A percentile compares a stretch with the other conserved stretches of the same genome.
These are phyloP conservation scores for Malthinus seriepunctatus DNA, from an alignment of 2,888 invertebrate species.

Conservation along the genomic window DNA sequence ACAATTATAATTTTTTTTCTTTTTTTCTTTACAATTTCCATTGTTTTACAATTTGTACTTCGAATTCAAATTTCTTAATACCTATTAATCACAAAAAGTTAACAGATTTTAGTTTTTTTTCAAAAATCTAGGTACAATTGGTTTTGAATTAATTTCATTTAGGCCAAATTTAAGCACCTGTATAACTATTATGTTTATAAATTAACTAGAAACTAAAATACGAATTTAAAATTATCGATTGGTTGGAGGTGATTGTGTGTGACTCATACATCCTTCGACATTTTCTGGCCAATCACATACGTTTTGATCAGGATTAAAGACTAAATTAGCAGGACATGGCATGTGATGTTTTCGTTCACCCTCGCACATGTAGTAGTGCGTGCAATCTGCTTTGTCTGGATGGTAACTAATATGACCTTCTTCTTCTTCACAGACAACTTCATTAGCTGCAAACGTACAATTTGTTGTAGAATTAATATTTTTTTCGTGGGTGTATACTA, in stretches of 20 bases:
- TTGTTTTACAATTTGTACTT: constrained; percentile 1
- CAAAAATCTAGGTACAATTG: background rate
- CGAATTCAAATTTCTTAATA: background rate
- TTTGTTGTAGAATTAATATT: background rate
- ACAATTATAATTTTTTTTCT: background rate
- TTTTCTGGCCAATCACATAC: constrained; percentile 97
- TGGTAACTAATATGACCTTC: constrained; percentile 96
- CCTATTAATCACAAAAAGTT: constrained; percentile 2
- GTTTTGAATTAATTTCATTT: background rate
- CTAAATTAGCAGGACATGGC: constrained; percentile 91
- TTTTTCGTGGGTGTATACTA: too few relatives aligned
- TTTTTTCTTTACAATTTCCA: too few relatives aligned
- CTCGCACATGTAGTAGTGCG: constrained; percentile 96
- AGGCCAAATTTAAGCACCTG: constrained; percentile 1
- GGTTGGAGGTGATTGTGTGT: constrained; percentile 67
- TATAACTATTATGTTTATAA: constrained; percentile 4
- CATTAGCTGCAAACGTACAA: constrained; percentile 67
- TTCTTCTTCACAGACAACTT: constrained; percentile 88
- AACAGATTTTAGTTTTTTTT: background rate
- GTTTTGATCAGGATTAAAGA: constrained; percentile 90
- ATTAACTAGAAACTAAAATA: constrained; percentile 8
- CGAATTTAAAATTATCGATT: constrained; percentile 32
- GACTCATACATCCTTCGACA: constrained; percentile 81
- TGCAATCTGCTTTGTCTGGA: constrained; percentile 86
- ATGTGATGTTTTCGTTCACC: constrained; percentile 94